Evolutionary conservation across 2,113 vertebrate species (phyloP), one percentile per base, ranked within the genome.

Genomic region (Phainopepla nitens): DNA sequence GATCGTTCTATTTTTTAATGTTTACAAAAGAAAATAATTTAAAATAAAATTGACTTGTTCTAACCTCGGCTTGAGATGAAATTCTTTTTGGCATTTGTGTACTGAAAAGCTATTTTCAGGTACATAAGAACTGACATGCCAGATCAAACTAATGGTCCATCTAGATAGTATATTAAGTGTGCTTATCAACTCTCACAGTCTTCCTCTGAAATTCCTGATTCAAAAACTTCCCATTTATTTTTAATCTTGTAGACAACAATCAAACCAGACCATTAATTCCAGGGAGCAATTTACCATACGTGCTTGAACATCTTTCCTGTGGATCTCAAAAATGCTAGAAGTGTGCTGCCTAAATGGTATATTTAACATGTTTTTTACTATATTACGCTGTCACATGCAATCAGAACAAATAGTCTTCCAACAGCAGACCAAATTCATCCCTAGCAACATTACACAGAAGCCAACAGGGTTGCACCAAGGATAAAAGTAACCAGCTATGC

Each of bases 101-200:
- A 39, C 39, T 54, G 68, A 58, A 94, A 93, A 77, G 58, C 66
- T 88, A 27, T 92, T 96, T 93, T 23, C 85, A 94, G 58, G 39
- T 91, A 61, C 57, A 54, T 50, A 89, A 72, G 62, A 86, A 77
- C 33, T 77, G 81, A 77, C 87, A 90, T 54, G 35, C 24, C 31
- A 90, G 64, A 92, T 86, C 79, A 96, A 96, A 88, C 68, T 78
- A 96, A 75, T 86, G 62, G 85, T 86, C 62, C 42, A 86, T 86
- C 93, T 90, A 96, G 90, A 83, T 47, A 93, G 85, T 12, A 70
- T 78, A 92, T 81, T 81, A 90, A 93, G 54, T 69, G 25, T 69
- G 54, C 54, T 95, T 89, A 96, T 95, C 94, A 85, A 29, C n/a
- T 78, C 85, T 91, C 66, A 65, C 87, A 95, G 90, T 95, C 96